Percentiles rank a stretch among this genome's conserved stretches.
These are phyloP conservation scores for Remorina albescens DNA, from an alignment of 2,797 vertebrate genomes.

Conservation along the genomic window DNA sequence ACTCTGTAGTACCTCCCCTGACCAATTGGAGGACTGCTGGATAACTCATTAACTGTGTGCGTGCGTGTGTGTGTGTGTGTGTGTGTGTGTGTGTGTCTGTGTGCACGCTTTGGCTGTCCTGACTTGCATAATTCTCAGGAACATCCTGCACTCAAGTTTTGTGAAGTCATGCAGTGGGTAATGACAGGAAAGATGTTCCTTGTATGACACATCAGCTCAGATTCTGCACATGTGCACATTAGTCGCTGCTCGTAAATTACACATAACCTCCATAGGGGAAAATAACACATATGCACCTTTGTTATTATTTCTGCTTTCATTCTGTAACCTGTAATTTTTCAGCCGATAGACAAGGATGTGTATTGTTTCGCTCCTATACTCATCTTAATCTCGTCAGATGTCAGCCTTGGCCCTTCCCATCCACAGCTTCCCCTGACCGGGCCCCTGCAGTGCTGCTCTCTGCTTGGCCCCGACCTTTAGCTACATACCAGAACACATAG, in stretches of 20 bases:
- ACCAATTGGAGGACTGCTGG: conserved; percentile 59
- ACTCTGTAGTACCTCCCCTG: conserved; percentile 46
- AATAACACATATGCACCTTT: conserved; percentile 24
- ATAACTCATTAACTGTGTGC: conserved; percentile 24
- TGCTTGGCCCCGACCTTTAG: conserved; percentile 83
- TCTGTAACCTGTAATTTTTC: conserved; percentile 33
- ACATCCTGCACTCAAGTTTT: conserved; percentile 60
- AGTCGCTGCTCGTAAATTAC: conserved; percentile 46
- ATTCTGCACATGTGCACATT: conserved; percentile 38
- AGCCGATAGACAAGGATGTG: conserved; percentile 38
- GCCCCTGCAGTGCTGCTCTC: conserved; percentile 74
- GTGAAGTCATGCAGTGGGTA: conserved; percentile 68
- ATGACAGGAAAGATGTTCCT: conserved; percentile 61
- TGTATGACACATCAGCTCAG: conserved; percentile 58
- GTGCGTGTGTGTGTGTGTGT: conserved; percentile 40
- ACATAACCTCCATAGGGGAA: conserved; percentile 5
- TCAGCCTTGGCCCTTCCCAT: conserved; percentile 71
- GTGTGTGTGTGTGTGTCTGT: conserved; percentile 32
- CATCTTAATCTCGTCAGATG: conserved; percentile 57
- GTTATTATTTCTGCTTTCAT: conserved; percentile 43
- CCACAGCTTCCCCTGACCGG: conserved; percentile 71
- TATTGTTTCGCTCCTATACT: conserved; percentile 48
- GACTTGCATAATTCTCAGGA: conserved; percentile 73
- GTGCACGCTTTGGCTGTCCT: conserved; percentile 57
- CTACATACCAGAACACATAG: conserved; percentile 86